A percentile compares a stretch with the other conserved stretches of the same genome.
phyloP scores from a whole-genome alignment of 2,888 invertebrate species.

The Agapostemon virescens region DNA sequence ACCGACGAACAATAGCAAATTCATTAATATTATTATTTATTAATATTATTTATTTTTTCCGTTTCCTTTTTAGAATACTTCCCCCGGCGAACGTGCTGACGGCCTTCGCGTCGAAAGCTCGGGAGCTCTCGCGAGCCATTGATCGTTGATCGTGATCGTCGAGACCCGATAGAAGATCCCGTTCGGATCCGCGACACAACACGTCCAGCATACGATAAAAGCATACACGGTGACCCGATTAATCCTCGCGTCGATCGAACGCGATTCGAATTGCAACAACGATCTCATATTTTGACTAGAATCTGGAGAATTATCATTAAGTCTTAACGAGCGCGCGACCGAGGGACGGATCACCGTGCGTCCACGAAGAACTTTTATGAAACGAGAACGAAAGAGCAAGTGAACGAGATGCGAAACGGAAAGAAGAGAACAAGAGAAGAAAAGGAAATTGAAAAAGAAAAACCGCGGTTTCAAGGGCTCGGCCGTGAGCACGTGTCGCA shows the following conservation, averaged over 20 bases:
- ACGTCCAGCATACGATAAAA: neutral
- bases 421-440: neutral
- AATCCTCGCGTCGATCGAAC: conserved; percentile 7
- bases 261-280: conserved; percentile 24
- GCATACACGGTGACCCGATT: neutral
- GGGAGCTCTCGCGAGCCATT: neutral
- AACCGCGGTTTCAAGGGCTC: conserved; percentile 3
- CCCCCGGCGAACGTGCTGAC: conserved; percentile 46
- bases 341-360: neutral
- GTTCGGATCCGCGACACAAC: neutral
- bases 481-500: conserved; percentile 54
- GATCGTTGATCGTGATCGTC: neutral
- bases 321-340: conserved; percentile 3
- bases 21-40: conserved; percentile 1
- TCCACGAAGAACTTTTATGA: neutral
- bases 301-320: conserved; percentile 44
- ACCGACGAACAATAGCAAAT: conserved; percentile 47
- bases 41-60: conserved; percentile 6
- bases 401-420: too few relatives aligned
- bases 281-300: conserved; percentile 66
- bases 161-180: neutral
- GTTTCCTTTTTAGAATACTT: conserved; percentile 32
- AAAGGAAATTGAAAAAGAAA: neutral
- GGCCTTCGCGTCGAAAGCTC: conserved; percentile 19
- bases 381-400: neutral